Percentiles rank a stretch among this genome's conserved stretches.
phyloP scores from a whole-genome alignment of 2,113 vertebrate genomes.

The Phyllopteryx taeniolatus region DNA sequence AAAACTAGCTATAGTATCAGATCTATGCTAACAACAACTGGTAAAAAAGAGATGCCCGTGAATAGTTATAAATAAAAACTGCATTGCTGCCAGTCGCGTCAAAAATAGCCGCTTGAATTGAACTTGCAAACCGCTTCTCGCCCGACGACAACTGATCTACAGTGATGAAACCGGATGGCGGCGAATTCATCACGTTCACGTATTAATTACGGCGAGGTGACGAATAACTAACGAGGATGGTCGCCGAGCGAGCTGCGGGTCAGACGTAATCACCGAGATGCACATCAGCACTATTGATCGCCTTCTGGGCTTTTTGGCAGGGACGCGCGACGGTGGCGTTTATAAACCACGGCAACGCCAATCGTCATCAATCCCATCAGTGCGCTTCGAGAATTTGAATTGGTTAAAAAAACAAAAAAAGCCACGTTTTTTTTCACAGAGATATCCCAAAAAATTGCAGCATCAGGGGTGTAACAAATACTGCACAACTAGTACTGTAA shows the following conservation, averaged over 20 bases:
- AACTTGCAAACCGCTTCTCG: not conserved
- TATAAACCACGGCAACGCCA: constrained; percentile 39
- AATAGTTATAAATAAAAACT: not conserved
- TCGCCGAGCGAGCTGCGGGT: constrained; percentile 31
- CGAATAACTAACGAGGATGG: constrained; percentile 38
- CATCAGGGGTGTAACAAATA: no score
- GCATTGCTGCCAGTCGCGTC: not conserved
- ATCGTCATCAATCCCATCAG: constrained; percentile 15
- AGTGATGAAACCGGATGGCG: not conserved
- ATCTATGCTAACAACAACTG: no score
- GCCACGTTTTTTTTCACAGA: not conserved
- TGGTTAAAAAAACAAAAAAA: not conserved
- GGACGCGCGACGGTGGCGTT: constrained; percentile 22
- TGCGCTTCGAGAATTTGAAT: constrained; percentile 8
- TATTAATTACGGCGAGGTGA: constrained; percentile 46
- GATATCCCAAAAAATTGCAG: not conserved
- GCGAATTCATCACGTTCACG: constrained; percentile 28
- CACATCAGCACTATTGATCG: constrained; percentile 55
- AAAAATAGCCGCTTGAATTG: not conserved
- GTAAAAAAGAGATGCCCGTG: not conserved
- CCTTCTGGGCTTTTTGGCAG: constrained; percentile 36
- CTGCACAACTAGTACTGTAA: no score
- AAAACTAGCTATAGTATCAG: not conserved
- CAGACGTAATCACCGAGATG: constrained; percentile 54
- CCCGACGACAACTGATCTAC: not conserved